These are phyloP conservation scores for Poeciliopsis occidentalis DNA, from an alignment of 2,113 vertebrate species.

Conservation along the genomic window DNA sequence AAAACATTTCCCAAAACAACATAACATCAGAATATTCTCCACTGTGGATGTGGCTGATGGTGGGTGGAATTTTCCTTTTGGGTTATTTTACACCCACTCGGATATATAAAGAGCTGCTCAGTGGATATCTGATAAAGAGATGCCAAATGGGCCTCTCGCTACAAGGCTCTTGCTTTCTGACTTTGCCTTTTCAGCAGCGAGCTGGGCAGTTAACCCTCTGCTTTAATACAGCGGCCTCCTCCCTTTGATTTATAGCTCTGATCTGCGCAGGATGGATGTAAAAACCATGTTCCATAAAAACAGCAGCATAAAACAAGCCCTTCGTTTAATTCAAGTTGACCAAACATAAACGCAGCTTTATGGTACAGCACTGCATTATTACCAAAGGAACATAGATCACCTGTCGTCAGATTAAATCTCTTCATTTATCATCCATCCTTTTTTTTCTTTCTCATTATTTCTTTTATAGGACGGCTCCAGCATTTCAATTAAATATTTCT, in stretches of 20 bases:
- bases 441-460: conserved; percentile 1
- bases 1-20: conserved; percentile 6
- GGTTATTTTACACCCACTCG: conserved; percentile 35
- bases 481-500: conserved; percentile 12
- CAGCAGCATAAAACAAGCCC: conserved; percentile 7
- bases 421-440: conserved; percentile 6
- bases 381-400: neutral
- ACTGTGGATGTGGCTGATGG: conserved; percentile 5
- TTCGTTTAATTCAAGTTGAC: conserved; percentile 2
- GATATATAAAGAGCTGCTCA: conserved; percentile 35
- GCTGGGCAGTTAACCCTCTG: conserved; percentile 42
- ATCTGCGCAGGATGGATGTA: conserved; percentile 12
- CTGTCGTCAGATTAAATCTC: neutral
- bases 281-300: neutral
- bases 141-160: conserved; percentile 40
- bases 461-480: conserved; percentile 10
- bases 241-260: conserved; percentile 32
- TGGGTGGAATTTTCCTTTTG: conserved; percentile 35
- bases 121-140: conserved; percentile 51
- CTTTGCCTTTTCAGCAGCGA: conserved; percentile 34
- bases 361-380: neutral
- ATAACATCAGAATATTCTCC: conserved; percentile 11
- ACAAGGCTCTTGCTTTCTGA: conserved; percentile 46
- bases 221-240: conserved; percentile 18
- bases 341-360: conserved; percentile 3